These are phyloP conservation scores for Plebejus argus DNA, from an alignment of 2,888 invertebrate species.

Conservation along the genomic window DNA sequence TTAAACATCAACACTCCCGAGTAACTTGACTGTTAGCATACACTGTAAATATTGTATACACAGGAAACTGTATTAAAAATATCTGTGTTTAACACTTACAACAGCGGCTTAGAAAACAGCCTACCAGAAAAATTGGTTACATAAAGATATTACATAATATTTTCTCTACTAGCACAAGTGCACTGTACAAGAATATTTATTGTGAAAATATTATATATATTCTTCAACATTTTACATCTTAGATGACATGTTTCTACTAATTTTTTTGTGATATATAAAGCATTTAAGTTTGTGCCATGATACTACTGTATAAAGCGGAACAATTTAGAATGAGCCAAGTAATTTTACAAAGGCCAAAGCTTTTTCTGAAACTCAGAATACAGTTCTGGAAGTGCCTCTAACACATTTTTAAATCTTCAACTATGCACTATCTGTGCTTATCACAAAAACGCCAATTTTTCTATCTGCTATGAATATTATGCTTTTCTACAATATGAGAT, in stretches of 20 bases:
- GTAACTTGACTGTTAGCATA: slow-evolving; percentile 44
- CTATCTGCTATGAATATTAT: background rate
- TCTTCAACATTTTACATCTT: background rate
- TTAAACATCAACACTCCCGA: slow-evolving; percentile 60
- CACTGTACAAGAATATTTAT: slow-evolving; percentile 24
- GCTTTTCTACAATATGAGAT: background rate
- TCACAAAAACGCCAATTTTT: background rate
- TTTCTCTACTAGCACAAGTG: slow-evolving; percentile 3
- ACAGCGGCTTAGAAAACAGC: slow-evolving; percentile 56
- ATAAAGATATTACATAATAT: slow-evolving; percentile 9
- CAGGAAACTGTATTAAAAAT: slow-evolving; percentile 43
- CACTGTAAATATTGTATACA: slow-evolving; percentile 46
- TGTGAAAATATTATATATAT: background rate
- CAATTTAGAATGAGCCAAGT: background rate
- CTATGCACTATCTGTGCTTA: background rate
- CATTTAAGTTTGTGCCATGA: background rate
- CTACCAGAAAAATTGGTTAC: slow-evolving; percentile 39
- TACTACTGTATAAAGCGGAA: background rate
- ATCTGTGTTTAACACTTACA: slow-evolving; percentile 46
- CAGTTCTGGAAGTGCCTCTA: background rate
- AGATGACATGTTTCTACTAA: background rate
- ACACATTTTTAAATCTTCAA: background rate
- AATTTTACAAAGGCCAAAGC: background rate
- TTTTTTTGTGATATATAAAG: slow-evolving; percentile 5
- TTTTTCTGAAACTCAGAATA: background rate